These are phyloP conservation scores for Terrapene triunguis DNA, from an alignment of 2,113 vertebrate species.

Conservation along the genomic window DNA sequence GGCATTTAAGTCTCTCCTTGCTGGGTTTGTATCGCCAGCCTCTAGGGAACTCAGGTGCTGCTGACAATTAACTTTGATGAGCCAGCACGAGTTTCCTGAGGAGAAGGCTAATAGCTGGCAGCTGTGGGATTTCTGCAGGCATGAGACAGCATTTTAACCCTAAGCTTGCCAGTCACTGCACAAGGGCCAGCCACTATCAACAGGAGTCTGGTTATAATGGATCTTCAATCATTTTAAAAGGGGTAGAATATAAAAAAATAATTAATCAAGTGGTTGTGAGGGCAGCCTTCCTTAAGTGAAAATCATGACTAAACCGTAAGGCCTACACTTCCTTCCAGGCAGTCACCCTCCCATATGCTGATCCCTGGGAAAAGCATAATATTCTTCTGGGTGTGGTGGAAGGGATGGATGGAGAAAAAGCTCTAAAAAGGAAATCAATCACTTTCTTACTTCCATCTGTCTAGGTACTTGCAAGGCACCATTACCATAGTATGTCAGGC, in stretches of 20 bases:
- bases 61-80: neutral
- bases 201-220: neutral
- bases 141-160: neutral
- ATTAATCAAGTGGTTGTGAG: neutral
- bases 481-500: neutral
- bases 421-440: neutral
- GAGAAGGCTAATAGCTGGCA: neutral
- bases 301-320: neutral
- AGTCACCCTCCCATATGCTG: neutral
- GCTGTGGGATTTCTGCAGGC: neutral
- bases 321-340: neutral
- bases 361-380: neutral
- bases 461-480: neutral
- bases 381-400: neutral
- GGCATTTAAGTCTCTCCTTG: neutral
- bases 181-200: neutral
- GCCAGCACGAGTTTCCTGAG: neutral
- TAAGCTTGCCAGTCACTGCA: neutral
- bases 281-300: neutral
- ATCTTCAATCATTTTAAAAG: neutral
- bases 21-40: neutral
- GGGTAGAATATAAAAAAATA: neutral
- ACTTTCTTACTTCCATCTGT: neutral
- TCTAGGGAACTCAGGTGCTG: neutral
- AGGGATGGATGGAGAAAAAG: neutral